phyloP scores from a whole-genome alignment of 2,113 vertebrate species.

The Pedetes capensis region DNA sequence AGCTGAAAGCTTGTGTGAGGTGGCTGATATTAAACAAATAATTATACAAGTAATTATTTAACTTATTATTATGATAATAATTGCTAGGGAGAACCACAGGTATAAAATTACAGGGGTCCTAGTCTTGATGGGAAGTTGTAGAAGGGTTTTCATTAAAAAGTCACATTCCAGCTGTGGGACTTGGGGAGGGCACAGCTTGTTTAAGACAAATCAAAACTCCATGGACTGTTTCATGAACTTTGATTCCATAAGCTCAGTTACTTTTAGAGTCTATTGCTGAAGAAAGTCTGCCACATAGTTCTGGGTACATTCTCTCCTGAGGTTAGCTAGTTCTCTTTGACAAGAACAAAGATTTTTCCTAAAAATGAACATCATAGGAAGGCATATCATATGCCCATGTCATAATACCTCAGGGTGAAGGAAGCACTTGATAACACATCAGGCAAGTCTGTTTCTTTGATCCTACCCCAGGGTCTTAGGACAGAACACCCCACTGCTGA shows the following conservation, averaged over 20 bases:
- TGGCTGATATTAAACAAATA: background rate
- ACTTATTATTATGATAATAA: background rate
- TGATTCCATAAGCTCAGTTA: background rate
- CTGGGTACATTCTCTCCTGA: background rate
- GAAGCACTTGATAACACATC: background rate
- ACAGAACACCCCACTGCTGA: background rate
- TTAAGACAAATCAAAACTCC: background rate
- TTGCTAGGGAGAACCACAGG: background rate
- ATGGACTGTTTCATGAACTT: background rate
- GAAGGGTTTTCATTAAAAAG: background rate
- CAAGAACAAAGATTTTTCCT: slow-evolving; percentile 23
- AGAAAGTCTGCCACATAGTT: background rate
- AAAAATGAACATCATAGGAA: background rate
- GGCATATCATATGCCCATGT: background rate
- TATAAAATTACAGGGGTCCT: background rate
- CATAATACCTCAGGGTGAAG: background rate
- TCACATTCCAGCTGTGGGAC: rapidly evolving
- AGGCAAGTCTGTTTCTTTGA: background rate
- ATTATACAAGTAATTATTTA: background rate
- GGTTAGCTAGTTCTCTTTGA: background rate
- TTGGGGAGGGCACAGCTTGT: background rate
- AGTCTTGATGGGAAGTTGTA: background rate
- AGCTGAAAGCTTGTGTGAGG: background rate
- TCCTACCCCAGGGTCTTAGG: background rate
- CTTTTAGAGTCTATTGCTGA: background rate